Percentiles rank a stretch among this genome's conserved stretches.
Conservation (phyloP, 1,140 invertebrate species). For the Eupeodes corollae region DNA sequence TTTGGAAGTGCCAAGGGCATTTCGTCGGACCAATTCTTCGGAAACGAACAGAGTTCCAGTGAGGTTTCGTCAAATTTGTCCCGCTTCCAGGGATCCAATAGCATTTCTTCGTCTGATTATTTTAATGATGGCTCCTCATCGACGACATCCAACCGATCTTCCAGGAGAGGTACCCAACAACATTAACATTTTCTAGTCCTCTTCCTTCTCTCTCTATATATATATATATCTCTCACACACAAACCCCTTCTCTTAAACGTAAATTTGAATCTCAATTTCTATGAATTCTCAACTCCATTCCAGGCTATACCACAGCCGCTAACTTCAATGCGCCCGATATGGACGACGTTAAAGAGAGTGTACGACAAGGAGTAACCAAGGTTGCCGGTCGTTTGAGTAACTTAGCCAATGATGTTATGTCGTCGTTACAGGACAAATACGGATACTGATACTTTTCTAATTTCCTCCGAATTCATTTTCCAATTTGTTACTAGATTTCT, state of each 20-base stretch:
- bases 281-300: neutral
- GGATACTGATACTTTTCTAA: slow-evolving; percentile 40
- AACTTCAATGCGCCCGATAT: slow-evolving; percentile 47
- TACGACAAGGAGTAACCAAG: slow-evolving; percentile 90
- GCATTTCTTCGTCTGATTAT: slow-evolving; percentile 92
- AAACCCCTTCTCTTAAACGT: too few species aligned
- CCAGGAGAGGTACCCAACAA: too few species aligned
- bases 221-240: too few species aligned
- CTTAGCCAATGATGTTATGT: slow-evolving; percentile 88
- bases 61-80: slow-evolving; percentile 27
- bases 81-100: slow-evolving; percentile 78
- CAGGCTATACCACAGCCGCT: slow-evolving; percentile 22
- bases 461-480: slow-evolving; percentile 11
- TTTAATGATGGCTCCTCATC: slow-evolving; percentile 55
- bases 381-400: slow-evolving; percentile 89
- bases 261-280: neutral
- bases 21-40: slow-evolving; percentile 93
- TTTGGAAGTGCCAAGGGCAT: slow-evolving; percentile 95
- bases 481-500: too few species aligned
- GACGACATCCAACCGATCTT: too few species aligned
- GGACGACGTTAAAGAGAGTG: slow-evolving; percentile 92
- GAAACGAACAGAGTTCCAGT: slow-evolving; percentile 44
- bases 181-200: too few species aligned
- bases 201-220: too few species aligned
- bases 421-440: slow-evolving; percentile 71